Evolutionary conservation across 2,888 invertebrate genomes (phyloP).

Genomic region (Papilio demoleus): DNA sequence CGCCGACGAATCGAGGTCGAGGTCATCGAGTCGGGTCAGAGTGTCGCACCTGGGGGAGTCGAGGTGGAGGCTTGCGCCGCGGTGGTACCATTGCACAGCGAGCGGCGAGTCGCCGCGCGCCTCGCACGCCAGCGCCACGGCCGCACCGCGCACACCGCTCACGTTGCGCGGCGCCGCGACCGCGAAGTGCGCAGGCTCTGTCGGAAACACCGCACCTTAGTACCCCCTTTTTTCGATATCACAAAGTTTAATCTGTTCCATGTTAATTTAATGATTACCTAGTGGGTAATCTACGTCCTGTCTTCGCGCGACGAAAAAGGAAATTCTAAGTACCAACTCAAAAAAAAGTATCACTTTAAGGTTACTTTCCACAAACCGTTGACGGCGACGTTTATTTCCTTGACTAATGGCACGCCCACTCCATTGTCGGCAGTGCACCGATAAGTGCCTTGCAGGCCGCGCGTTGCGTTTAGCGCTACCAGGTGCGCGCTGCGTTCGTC

Average conservation of each 20-base stretch:
- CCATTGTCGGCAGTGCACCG: constrained; percentile 92
- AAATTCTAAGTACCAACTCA: too few relatives aligned
- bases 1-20: neutral
- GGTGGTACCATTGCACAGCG: constrained; percentile 89
- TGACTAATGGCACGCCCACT: constrained; percentile 90
- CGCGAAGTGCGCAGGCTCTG: constrained; percentile 90
- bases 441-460: constrained; percentile 89
- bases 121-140: constrained; percentile 87
- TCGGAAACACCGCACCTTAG: neutral
- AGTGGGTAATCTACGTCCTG: too few relatives aligned
- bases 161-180: constrained; percentile 61
- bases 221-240: neutral
- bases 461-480: constrained; percentile 85
- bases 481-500: constrained; percentile 81
- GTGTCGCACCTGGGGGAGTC: constrained; percentile 82
- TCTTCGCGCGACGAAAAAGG: too few relatives aligned
- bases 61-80: constrained; percentile 85
- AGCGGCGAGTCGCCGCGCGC: constrained; percentile 93
- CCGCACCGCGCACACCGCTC: constrained; percentile 87
- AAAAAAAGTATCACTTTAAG: neutral
- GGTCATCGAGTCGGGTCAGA: neutral
- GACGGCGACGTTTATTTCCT: constrained; percentile 90
- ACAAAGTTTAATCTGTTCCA: neutral
- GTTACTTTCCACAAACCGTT: constrained; percentile 84
- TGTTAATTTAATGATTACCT: too few relatives aligned